These are phyloP conservation scores for Cotesia congregata DNA, from an alignment of 2,888 invertebrate species.

Conservation along the genomic window DNA sequence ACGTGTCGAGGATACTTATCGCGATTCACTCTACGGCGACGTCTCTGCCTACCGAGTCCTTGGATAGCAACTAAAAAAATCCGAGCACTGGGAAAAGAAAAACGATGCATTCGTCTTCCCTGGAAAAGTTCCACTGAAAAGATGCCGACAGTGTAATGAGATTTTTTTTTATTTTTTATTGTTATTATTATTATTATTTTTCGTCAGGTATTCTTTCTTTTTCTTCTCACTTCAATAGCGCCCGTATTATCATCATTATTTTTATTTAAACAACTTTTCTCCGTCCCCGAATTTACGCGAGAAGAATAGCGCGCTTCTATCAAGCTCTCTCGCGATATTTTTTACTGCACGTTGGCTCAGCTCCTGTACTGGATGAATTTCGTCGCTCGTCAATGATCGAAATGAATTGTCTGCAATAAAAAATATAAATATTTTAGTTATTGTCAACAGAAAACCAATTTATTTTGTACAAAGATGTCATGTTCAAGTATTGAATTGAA, in stretches of 20 bases:
- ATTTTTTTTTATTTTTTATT: constrained; percentile 32
- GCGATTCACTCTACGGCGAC: constrained; percentile 37
- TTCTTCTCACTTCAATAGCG: constrained; percentile 13
- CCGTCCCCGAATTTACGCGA: neutral
- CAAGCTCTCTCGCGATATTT: neutral
- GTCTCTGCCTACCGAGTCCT: constrained; percentile 18
- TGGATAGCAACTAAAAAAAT: constrained; percentile 19
- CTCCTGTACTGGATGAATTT: too few relatives aligned
- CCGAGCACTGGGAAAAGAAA: constrained; percentile 17
- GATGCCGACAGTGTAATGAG: constrained; percentile 35
- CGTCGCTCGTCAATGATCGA: too few relatives aligned
- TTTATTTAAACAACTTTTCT: neutral
- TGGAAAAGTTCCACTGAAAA: constrained; percentile 22
- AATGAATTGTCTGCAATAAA: too few relatives aligned
- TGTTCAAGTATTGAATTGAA: too few relatives aligned
- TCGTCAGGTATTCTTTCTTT: constrained; percentile 19
- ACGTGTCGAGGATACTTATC: constrained; percentile 40
- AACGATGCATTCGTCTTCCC: constrained; percentile 26
- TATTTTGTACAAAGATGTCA: too few relatives aligned
- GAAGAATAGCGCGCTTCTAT: neutral
- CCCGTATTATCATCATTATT: constrained; percentile 12
- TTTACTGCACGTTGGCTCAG: neutral
- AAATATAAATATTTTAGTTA: too few relatives aligned
- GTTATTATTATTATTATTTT: neutral
- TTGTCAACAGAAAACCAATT: too few relatives aligned